Evolutionary conservation across 2,113 vertebrate species (phyloP).

Genomic region (Tinamus guttatus): DNA sequence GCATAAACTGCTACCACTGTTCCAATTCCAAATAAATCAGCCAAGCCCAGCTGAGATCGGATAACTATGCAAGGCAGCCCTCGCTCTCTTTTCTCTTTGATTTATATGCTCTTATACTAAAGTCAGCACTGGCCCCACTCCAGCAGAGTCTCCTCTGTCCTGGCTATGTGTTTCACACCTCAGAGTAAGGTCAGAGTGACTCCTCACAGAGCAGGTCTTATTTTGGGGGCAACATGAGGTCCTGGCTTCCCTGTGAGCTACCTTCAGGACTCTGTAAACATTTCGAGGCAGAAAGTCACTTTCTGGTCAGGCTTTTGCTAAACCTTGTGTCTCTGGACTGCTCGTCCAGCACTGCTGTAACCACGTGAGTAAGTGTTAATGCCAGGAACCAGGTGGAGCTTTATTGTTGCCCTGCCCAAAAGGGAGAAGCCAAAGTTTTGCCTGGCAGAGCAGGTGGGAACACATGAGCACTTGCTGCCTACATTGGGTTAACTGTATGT

Average conservation of each 20-base stretch:
- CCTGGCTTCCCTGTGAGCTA: neutral
- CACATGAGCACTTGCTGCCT: neutral
- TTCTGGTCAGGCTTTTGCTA: neutral
- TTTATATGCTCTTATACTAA: rapidly evolving
- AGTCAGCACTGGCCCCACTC: rapidly evolving
- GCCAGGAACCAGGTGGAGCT: rapidly evolving
- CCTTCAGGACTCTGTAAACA: neutral
- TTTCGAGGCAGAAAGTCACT: neutral
- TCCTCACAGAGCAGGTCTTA: neutral
- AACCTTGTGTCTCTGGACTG: neutral
- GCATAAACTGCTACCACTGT: conserved; percentile 37
- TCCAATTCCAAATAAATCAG: conserved; percentile 62
- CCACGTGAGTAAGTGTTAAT: neutral
- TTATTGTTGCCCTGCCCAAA: rapidly evolving
- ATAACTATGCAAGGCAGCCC: neutral
- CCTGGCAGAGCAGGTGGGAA: neutral
- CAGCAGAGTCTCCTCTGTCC: neutral
- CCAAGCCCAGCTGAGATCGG: neutral
- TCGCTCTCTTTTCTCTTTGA: neutral
- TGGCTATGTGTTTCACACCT: rapidly evolving
- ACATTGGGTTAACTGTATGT: neutral
- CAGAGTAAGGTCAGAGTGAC: rapidly evolving
- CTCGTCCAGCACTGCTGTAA: rapidly evolving
- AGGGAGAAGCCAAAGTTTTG: neutral
- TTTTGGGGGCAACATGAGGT: rapidly evolving